Percentiles rank a stretch among this genome's conserved stretches.
These are phyloP conservation scores for Apotomis capreana DNA, from an alignment of 2,888 invertebrate species.

Conservation along the genomic window DNA sequence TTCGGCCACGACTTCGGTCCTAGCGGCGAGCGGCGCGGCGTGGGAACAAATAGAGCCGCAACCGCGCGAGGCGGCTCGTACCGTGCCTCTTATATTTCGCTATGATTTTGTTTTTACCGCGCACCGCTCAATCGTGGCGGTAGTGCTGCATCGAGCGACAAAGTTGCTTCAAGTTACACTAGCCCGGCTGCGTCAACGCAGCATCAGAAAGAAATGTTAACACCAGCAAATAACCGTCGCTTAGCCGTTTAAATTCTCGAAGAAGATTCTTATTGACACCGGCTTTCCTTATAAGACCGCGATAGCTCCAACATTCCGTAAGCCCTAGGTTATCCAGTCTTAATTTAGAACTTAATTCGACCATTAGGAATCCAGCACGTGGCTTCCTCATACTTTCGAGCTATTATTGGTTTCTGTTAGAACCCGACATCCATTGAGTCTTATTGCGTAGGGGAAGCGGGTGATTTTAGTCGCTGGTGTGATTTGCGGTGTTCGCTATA, in stretches of 20 bases:
- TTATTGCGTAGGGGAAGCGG: not conserved
- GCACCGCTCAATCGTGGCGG: no score
- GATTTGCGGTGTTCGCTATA: constrained; percentile 4
- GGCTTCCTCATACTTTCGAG: constrained; percentile 64
- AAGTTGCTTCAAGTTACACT: no score
- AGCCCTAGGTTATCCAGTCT: constrained; percentile 19
- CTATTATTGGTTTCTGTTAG: constrained; percentile 58
- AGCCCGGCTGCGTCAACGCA: no score
- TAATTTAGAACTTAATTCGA: constrained; percentile 23
- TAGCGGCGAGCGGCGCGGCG: no score
- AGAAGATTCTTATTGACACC: not conserved
- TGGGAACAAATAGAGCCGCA: no score
- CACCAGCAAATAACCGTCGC: constrained; percentile 2
- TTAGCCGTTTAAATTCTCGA: not conserved
- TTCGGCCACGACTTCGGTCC: no score
- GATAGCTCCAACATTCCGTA: constrained; percentile 20
- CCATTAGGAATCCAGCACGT: constrained; percentile 38
- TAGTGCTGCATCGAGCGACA: no score
- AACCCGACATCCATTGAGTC: not conserved
- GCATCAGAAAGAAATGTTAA: no score
- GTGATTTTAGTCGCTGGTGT: not conserved
- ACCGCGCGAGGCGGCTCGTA: no score
- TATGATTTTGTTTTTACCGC: no score
- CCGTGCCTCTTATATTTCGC: no score
- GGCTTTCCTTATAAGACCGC: constrained; percentile 12